These are phyloP conservation scores for Cynaeus angustus DNA, from an alignment of 2,888 invertebrate species.

Conservation along the genomic window DNA sequence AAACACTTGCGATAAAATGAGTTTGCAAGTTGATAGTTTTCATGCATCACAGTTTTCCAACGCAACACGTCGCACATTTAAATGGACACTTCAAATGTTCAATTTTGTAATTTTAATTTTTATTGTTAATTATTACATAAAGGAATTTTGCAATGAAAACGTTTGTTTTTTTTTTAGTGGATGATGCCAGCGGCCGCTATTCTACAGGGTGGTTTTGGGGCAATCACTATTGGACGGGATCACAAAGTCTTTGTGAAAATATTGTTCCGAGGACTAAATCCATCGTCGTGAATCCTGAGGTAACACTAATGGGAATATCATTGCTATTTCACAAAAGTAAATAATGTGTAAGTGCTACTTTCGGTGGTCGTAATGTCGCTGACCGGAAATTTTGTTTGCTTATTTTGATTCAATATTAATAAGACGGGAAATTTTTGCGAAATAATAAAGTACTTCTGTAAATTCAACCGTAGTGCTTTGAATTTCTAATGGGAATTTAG, in stretches of 20 bases:
- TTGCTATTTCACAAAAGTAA: conserved; percentile 1
- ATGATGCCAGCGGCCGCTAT: conserved; percentile 84
- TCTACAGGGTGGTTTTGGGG: conserved; percentile 88
- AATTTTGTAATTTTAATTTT: conserved; percentile 30
- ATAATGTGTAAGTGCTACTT: too few species aligned
- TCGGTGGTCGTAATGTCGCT: too few species aligned
- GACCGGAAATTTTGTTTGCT: too few species aligned
- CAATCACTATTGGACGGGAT: conserved; percentile 88
- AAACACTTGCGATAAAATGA: conserved; percentile 7
- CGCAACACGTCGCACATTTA: conserved; percentile 15
- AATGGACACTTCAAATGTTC: conserved; percentile 2
- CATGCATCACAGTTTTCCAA: conserved; percentile 18
- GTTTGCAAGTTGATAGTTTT: conserved; percentile 1
- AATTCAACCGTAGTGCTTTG: too few species aligned
- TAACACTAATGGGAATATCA: conserved; percentile 37
- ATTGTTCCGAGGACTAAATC: conserved; percentile 71
- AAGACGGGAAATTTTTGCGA: too few species aligned
- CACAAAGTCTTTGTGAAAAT: conserved; percentile 81
- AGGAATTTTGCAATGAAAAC: too few species aligned
- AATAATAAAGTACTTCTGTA: too few species aligned
- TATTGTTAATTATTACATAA: conserved; percentile 30
- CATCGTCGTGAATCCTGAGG: conserved; percentile 58
- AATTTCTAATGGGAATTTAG: too few species aligned
- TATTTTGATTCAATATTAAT: too few species aligned
- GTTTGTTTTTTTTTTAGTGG: conserved; percentile 71